A percentile compares a stretch with the other conserved stretches of the same genome.
phyloP scores from a whole-genome alignment of 2,888 invertebrate genomes.

The Spialia ferax region DNA sequence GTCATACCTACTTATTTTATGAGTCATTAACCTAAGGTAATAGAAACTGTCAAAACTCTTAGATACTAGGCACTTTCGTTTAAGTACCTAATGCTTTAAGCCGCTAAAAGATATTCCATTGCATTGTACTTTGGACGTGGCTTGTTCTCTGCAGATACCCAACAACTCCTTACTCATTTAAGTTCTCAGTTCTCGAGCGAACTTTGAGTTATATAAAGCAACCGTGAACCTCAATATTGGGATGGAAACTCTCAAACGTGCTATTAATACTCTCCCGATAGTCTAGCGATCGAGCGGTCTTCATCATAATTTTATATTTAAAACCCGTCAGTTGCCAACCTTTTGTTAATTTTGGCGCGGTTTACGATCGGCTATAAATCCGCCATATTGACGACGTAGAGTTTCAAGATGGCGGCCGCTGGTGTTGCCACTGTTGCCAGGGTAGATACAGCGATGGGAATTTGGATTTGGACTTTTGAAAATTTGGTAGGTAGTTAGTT shows the following conservation, averaged over 20 bases:
- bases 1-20: too few relatives aligned
- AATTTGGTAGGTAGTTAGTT: neutral
- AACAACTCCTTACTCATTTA: neutral
- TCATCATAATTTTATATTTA: conserved; percentile 77
- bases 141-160: neutral
- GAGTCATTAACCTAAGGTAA: too few relatives aligned
- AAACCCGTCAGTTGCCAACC: conserved; percentile 76
- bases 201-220: neutral
- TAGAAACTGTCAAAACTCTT: too few relatives aligned
- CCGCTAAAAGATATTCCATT: too few relatives aligned
- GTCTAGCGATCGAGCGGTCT: conserved; percentile 56
- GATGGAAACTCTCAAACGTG: neutral
- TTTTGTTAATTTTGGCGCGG: conserved; percentile 79
- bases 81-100: too few relatives aligned
- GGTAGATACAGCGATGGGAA: too few relatives aligned
- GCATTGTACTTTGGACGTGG: too few relatives aligned
- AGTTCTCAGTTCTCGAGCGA: neutral
- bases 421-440: conserved; percentile 8
- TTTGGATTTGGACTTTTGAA: too few relatives aligned
- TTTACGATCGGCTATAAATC: conserved; percentile 73
- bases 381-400: conserved; percentile 67
- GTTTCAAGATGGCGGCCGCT: conserved; percentile 67
- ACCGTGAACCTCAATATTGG: neutral
- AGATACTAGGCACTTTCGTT: too few relatives aligned
- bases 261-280: conserved; percentile 54